Conservation (phyloP, 2,888 invertebrate species). For the Caenorhabditis panamensis region DNA sequence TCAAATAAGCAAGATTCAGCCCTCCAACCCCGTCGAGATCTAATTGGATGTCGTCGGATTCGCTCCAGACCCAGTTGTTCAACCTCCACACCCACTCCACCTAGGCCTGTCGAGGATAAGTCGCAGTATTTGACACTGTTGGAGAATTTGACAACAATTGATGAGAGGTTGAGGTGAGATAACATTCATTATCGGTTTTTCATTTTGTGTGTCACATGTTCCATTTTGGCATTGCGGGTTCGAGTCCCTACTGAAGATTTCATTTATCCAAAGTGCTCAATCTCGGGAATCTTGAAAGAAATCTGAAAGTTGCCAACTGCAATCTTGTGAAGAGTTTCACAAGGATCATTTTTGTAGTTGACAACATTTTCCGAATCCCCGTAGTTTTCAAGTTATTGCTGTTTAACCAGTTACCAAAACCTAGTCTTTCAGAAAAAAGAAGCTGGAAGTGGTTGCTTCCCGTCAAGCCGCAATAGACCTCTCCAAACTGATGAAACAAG, state of each 20-base stretch:
- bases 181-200: no score
- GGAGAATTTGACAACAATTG: slow-evolving; percentile 65
- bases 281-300: no score
- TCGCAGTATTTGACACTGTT: slow-evolving; percentile 55
- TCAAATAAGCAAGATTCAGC: slow-evolving; percentile 60
- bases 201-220: no score
- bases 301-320: no score
- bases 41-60: slow-evolving; percentile 76
- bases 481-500: slow-evolving; percentile 27
- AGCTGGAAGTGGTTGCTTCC: slow-evolving; percentile 74
- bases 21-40: slow-evolving; percentile 79
- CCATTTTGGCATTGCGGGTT: no score
- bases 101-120: slow-evolving; percentile 51
- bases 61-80: slow-evolving; percentile 52
- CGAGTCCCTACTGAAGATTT: no score
- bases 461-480: slow-evolving; percentile 74
- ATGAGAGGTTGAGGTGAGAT: slow-evolving; percentile 62
- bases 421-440: slow-evolving; percentile 61
- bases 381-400: no score
- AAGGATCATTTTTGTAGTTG: neutral
- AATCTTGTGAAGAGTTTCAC: no score
- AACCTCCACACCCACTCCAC: slow-evolving; percentile 53
- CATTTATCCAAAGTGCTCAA: no score
- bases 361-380: neutral
- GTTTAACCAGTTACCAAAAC: no score